These are phyloP conservation scores for Callithrix jacchus DNA, from an alignment of 2,113 vertebrate genomes.

Conservation along the genomic window DNA sequence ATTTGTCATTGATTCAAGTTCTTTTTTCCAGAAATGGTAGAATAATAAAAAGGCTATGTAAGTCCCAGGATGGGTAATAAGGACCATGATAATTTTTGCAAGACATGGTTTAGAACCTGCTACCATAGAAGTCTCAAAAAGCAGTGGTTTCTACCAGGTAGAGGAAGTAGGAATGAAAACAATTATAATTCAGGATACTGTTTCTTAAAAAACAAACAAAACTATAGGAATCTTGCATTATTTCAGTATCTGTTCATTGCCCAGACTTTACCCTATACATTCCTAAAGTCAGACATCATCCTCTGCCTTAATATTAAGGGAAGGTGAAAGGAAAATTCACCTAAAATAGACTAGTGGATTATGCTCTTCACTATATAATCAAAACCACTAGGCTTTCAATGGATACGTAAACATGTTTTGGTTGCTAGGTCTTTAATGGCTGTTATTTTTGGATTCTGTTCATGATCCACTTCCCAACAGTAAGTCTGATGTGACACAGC, in stretches of 20 bases:
- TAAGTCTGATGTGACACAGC: conserved; percentile 79
- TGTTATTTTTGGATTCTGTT: conserved; percentile 85
- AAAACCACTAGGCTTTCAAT: conserved; percentile 60
- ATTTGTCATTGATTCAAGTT: conserved; percentile 44
- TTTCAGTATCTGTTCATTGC: conserved; percentile 17
- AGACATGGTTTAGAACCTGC: conserved; percentile 21
- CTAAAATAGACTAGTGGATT: conserved; percentile 70
- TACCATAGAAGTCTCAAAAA: conserved; percentile 37
- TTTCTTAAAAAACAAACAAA: conserved; percentile 37
- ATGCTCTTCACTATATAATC: conserved; percentile 51
- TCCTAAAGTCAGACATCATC: conserved; percentile 45
- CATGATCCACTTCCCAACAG: conserved; percentile 78
- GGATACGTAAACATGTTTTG: conserved; percentile 85
- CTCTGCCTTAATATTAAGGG: conserved; percentile 32
- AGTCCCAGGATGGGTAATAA: conserved; percentile 19
- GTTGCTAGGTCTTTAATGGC: conserved; percentile 85
- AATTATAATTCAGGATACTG: conserved; percentile 38
- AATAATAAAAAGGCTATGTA: conserved; percentile 46
- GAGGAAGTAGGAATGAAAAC: conserved; percentile 43
- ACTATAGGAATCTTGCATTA: conserved; percentile 1
- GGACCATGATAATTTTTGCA: conserved; percentile 34
- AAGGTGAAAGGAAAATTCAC: conserved; percentile 63
- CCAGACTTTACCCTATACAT: conserved; percentile 11
- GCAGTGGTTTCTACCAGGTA: conserved; percentile 8
- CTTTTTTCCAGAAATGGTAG: conserved; percentile 38